Base-by-base conservation (phyloP, 2,888 invertebrate genomes). In the Altica lythri region DNA sequence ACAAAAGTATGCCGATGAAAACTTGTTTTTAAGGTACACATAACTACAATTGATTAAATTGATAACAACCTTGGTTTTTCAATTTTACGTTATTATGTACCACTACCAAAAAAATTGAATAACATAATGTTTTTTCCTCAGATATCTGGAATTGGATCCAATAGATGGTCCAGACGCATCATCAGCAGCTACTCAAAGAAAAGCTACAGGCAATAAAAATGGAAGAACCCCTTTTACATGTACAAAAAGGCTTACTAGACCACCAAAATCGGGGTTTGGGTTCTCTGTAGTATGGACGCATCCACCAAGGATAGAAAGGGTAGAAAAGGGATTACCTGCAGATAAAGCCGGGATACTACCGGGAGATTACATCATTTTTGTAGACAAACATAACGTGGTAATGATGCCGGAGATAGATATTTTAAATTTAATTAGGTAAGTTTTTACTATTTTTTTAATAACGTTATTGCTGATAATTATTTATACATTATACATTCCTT, bases 231-330 rank as follows among this genome's bases (percentile, higher is more conserved):
- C 92, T 0, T 92, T 92, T 70, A 92, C 92, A 10, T 85, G 86
- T 55, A 89, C 91, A 35, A 88, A 88, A 71, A 75, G 76, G 53
- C 75, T 87, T 60, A 75, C 74, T 5, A 71, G 80, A 34, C 65
- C 69, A 25, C 68, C 75, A 12, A 76, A 74, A 61, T 69, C 72
- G n/a, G 89, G 89, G 16, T 90, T 88, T 66, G 92, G 92, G 10
- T 92, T 92, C 77, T 91, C 91, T 3, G 86, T 92, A 46, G 91
- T 92, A 1, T 92, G 92, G 92, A 92, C 92, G 4, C 85, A 90
- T 68, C 92, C 92, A 0, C 92, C 92, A 2, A 81, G 91, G 14
- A 88, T 93, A 34, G 92, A 92, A 72, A 80, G 92, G 53, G 89
- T 92, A 9, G 92, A 92, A 55, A 84, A 87, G 0, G 88, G 88